These are phyloP conservation scores for Ametastegia equiseti DNA, from an alignment of 2,888 invertebrate genomes.

Conservation along the genomic window DNA sequence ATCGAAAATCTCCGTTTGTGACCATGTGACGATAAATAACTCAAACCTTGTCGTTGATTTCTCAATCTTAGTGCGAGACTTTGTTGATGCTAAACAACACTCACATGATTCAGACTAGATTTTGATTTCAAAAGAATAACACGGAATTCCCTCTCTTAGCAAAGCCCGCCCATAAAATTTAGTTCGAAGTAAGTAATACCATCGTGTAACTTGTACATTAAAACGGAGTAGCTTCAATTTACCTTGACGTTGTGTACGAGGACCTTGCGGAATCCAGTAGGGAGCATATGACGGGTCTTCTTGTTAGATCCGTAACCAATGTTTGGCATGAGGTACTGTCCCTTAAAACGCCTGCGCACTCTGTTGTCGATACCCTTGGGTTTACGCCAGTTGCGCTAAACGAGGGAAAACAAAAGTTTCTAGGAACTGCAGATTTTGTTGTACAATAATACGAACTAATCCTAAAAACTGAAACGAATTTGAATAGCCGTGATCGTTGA, in stretches of 20 bases:
- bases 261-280: slow-evolving; percentile 98
- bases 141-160: no score
- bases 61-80: no score
- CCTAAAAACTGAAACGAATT: background rate
- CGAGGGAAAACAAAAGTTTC: slow-evolving; percentile 52
- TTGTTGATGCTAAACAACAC: no score
- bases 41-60: no score
- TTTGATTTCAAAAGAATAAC: no score
- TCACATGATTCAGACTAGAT: no score
- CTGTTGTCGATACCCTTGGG: slow-evolving; percentile 99
- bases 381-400: slow-evolving; percentile 98
- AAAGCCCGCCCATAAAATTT: no score
- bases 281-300: slow-evolving; percentile 97
- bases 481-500: background rate
- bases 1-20: no score
- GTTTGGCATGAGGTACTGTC: slow-evolving; percentile 98
- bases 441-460: background rate
- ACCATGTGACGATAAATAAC: no score
- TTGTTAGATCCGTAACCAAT: slow-evolving; percentile 99
- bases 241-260: slow-evolving; percentile 92
- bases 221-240: slow-evolving; percentile 61
- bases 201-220: background rate
- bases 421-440: background rate
- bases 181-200: background rate
- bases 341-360: slow-evolving; percentile 99